Base-by-base conservation (phyloP, 2,888 invertebrate genomes). In the Hyppa rectilinea region DNA sequence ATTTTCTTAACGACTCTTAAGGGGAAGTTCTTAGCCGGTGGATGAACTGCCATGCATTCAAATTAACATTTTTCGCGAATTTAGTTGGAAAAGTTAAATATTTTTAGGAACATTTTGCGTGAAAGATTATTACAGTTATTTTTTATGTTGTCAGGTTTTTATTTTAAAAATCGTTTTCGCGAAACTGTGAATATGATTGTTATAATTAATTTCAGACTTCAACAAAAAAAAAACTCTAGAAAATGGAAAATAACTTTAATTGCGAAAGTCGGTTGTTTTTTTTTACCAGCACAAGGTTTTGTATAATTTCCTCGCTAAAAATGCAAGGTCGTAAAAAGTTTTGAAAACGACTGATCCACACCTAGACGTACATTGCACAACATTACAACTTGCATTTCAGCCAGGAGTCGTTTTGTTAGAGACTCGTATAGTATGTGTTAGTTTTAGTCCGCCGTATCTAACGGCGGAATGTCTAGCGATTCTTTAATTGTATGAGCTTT, bases 31-130 rank as follows among this genome's bases (percentile, higher is more conserved):
- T 63, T 63, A 68, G 55, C 56, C 49, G 23, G 36, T 49, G 65
- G 52, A 72, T 69, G 72, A 78, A 58, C 73, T 80, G 79, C 60
- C 62, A 82, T 82, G 79, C 82, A 80, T 82, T 80, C 78, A 72
- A 72, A 80, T 82, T 80, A 82, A 82, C 72, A 82, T 82, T 68
- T 78, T 78, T 82, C 55, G 60, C 65, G 60, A 69, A 82, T 82
- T 65, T 66, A 56, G 53, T 50, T 40, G 4, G 50, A 9, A 31
- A 77, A 62, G 58, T 81, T 71, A 64, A 62, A 78, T 78, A 78
- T 68, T 64, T 71, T 65, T 63, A 43, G 58, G 29, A 47, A 55
- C 0, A 66, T 72, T 82, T 67, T 38, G 20, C 50, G 45, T 43
- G 23, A 68, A 77, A 45, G 55, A 52, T 55, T 49, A 59, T 81